Percentiles rank a stretch among this genome's conserved stretches.
Conservation (phyloP, 2,888 invertebrate genomes). For the Drosophila histrio region DNA sequence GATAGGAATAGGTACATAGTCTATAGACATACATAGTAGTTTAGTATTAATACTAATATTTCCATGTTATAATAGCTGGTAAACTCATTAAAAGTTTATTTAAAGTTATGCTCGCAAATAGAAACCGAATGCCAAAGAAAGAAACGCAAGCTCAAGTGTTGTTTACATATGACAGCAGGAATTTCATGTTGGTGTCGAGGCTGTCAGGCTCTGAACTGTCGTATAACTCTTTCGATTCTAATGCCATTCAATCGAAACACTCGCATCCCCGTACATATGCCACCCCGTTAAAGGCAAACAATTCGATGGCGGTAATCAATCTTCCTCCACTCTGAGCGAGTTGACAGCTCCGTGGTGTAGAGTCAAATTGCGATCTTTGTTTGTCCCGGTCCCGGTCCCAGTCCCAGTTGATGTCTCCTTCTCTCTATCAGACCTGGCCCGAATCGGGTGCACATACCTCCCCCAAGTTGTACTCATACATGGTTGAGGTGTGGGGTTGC, state of each 20-base stretch:
- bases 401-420: not conserved
- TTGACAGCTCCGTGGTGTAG: conserved; percentile 84
- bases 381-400: conserved; percentile 46
- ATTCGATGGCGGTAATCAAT: conserved; percentile 85
- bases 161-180: conserved; percentile 76
- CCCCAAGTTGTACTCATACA: not conserved
- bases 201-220: conserved; percentile 34
- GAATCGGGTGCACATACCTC: conserved; percentile 20
- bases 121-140: conserved; percentile 10
- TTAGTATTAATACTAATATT: not conserved
- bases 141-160: conserved; percentile 47
- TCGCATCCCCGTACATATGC: conserved; percentile 29
- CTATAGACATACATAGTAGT: too few relatives aligned
- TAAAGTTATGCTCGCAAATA: conserved; percentile 37
- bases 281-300: conserved; percentile 74
- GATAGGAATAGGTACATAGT: too few relatives aligned
- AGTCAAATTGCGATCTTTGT: conserved; percentile 83
- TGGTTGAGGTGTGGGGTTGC: conserved; percentile 12
- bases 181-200: conserved; percentile 61
- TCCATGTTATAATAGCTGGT: conserved; percentile 6
- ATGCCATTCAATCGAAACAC: conserved; percentile 73
- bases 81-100: conserved; percentile 54
- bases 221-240: conserved; percentile 80
- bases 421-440: not conserved
- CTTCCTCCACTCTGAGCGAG: conserved; percentile 84